Evolutionary conservation across 2,888 invertebrate genomes (phyloP), one percentile per base, ranked within the genome.

Genomic region (Chrysopilus asiliformis): DNA sequence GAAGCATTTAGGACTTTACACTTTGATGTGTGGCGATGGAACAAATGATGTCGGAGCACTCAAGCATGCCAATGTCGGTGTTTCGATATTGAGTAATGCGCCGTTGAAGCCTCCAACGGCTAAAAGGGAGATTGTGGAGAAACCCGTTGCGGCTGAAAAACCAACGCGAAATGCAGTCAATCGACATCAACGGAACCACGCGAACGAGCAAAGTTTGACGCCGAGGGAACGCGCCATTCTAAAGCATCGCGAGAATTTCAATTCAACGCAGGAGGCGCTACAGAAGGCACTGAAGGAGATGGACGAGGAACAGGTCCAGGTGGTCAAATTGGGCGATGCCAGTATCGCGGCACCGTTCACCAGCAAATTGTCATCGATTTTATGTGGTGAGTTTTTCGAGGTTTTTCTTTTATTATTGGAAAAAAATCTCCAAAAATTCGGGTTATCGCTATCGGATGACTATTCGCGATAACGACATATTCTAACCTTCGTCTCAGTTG

Each of bases 291-390:
- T 91, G 60, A 80, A 82, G 55, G 89, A 93, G 51, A 61, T 91
- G 44, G 89, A 93, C 47, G 89, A 90, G 40, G 91, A 93, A 36
- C 76, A 79, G 50, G 74, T 81, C 2, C 83, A 86, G 48, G 71
- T 98, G 31, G 95, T 99, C 1, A 83, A 94, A 58, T 66, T 99
- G 35, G 98, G 98, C 3, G 98, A 99, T 64, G 98, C 98, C 3
- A 94, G 93, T 49, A 97, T 99, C 40, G 98, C 98, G 1, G 95
- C 98, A 3, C 98, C 98, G 0, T 99, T 99, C 57, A 99, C 98
- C 1, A 95, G 95, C 52, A 90, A 91, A 64, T 73, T 90, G 43
- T 91, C 95, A 6, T 95, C 95, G 26, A 90, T 95, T 56, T 74
- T 83, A 55, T 93, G 94, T 64, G 89, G 91, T 93, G 65, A 72